These are phyloP conservation scores for Saccostrea glomerata DNA, from an alignment of 1,140 invertebrate species.

Conservation along the genomic window DNA sequence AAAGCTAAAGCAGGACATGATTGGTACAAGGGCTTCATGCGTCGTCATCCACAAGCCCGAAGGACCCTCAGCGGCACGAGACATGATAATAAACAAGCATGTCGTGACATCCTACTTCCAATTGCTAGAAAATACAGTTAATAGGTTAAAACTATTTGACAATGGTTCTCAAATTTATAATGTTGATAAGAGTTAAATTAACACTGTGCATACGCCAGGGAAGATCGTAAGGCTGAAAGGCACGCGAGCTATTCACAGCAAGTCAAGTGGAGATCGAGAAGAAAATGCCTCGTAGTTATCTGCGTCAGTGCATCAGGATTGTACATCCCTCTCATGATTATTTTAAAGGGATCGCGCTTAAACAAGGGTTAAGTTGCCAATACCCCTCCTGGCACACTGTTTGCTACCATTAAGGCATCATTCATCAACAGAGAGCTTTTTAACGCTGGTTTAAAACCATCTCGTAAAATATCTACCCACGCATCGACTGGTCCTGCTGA, in stretches of 20 bases:
- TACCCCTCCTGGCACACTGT: slow-evolving; percentile 9
- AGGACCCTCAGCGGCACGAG: neutral
- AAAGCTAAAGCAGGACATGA: too few species aligned
- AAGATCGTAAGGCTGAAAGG: neutral
- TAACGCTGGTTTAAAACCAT: neutral
- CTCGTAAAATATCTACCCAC: neutral
- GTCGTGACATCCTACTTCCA: neutral
- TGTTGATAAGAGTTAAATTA: neutral
- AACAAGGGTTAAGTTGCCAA: neutral
- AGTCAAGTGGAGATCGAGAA: slow-evolving; percentile 6
- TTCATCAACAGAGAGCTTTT: slow-evolving; percentile 8
- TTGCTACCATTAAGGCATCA: neutral
- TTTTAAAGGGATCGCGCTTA: neutral
- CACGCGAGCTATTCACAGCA: neutral
- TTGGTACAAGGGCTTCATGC: neutral
- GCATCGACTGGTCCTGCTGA: neutral
- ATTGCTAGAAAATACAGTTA: neutral
- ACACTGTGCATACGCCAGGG: slow-evolving; percentile 5
- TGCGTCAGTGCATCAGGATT: neutral
- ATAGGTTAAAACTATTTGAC: neutral
- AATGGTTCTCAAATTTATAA: slow-evolving; percentile 5
- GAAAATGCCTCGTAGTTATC: neutral
- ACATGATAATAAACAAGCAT: neutral
- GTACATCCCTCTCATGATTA: neutral
- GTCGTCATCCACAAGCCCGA: neutral